Evolutionary conservation across 2,113 vertebrate species (phyloP).

Genomic region (Periophthalmus modestus): DNA sequence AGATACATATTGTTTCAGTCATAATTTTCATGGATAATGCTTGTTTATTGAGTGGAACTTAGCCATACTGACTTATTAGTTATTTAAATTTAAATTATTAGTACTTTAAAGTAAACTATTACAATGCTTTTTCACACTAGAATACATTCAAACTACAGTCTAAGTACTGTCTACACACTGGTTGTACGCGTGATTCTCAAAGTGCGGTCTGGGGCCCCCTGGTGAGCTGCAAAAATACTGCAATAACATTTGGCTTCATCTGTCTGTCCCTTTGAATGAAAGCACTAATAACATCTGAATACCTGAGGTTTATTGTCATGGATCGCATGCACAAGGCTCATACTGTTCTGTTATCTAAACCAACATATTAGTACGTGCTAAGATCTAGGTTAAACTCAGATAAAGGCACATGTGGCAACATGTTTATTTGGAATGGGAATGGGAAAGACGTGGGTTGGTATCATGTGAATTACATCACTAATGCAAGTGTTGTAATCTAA

Average conservation of each 20-base stretch:
- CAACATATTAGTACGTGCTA: not conserved
- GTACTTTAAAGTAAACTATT: not conserved
- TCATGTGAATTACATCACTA: not conserved
- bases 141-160: constrained; percentile 17
- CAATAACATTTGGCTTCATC: not conserved
- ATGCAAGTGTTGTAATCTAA: not conserved
- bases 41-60: not conserved
- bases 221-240: not conserved
- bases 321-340: not conserved
- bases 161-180: constrained; percentile 16
- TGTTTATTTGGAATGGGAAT: not conserved
- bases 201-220: not conserved
- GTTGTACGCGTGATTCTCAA: not conserved
- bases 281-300: not conserved
- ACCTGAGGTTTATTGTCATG: not conserved
- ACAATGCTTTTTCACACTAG: not conserved
- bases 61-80: not conserved
- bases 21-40: not conserved
- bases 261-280: not conserved
- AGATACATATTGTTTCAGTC: not conserved
- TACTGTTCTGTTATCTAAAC: not conserved
- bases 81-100: too few relatives aligned
- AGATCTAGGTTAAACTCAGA: not conserved
- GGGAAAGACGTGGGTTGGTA: not conserved
- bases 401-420: not conserved